These are phyloP conservation scores for Parnassius mnemosyne DNA, from an alignment of 2,888 invertebrate genomes.

Conservation along the genomic window DNA sequence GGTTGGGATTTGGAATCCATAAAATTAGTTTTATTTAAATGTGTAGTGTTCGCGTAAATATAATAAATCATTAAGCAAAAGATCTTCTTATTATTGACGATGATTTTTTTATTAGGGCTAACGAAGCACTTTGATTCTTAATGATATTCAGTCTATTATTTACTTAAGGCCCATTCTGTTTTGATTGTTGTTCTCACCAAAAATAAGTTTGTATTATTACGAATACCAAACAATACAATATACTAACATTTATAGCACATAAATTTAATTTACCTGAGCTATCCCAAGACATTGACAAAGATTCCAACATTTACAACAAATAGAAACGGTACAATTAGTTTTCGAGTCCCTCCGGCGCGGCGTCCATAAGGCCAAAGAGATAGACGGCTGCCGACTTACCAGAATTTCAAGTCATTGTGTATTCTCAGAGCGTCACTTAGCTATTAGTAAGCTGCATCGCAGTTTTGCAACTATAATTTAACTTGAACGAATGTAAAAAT, in stretches of 20 bases:
- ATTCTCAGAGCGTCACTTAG: slow-evolving; percentile 10
- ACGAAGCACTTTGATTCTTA: too few species aligned
- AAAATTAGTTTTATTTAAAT: too few species aligned
- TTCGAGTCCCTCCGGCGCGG: slow-evolving; percentile 6
- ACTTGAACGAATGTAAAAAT: too few species aligned
- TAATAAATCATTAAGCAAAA: too few species aligned
- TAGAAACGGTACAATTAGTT: slow-evolving; percentile 15
- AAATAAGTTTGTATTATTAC: too few species aligned
- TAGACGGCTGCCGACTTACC: background rate
- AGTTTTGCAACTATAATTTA: slow-evolving; percentile 10
- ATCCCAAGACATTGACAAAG: slow-evolving; percentile 2
- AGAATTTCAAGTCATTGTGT: slow-evolving; percentile 8
- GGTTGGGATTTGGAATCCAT: too few species aligned
- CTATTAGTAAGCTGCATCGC: slow-evolving; percentile 9
- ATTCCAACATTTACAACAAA: slow-evolving; percentile 14
- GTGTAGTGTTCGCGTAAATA: too few species aligned
- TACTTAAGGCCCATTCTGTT: too few species aligned
- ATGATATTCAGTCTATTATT: too few species aligned
- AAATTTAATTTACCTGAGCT: slow-evolving; percentile 1
- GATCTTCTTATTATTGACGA: too few species aligned
- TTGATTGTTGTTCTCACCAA: too few species aligned
- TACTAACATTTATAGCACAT: background rate
- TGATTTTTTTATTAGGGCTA: too few species aligned
- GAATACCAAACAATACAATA: background rate
- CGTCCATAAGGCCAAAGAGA: slow-evolving; percentile 2